Conservation (phyloP, 1,140 invertebrate species). For the Steinernema feltiae region DNA sequence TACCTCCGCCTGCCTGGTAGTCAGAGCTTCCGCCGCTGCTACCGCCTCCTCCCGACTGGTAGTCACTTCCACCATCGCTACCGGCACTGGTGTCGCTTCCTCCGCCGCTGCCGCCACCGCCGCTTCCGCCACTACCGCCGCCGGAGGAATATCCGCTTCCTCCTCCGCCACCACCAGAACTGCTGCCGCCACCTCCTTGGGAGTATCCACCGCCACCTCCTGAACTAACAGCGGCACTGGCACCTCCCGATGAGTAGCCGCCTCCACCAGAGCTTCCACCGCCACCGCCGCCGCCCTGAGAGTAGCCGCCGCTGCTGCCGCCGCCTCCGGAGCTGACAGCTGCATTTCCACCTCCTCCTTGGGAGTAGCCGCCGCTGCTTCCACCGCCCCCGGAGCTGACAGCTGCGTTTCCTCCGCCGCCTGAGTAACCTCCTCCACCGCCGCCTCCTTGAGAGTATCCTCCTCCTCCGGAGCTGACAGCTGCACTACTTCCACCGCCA, state of each 20-base stretch:
- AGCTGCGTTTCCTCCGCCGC: background rate
- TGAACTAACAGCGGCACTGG: background rate
- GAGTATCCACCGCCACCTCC: constrained; percentile 1
- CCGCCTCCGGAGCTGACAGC: background rate
- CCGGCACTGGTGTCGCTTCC: background rate
- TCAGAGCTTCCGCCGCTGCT: background rate
- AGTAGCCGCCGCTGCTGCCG: background rate
- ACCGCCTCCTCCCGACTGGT: background rate
- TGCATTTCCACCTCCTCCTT: background rate
- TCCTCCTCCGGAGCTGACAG: background rate
- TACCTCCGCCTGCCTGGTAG: background rate
- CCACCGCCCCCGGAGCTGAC: background rate
- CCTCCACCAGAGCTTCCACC: background rate
- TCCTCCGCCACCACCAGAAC: background rate
- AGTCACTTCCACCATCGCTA: background rate
- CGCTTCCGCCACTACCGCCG: background rate
- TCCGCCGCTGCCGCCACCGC: background rate
- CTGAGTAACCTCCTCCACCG: background rate
- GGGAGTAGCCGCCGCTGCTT: background rate
- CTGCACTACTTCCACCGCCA: background rate
- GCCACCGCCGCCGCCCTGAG: background rate
- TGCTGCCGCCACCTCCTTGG: background rate
- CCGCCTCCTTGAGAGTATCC: constrained; percentile 1
- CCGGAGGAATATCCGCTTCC: background rate
- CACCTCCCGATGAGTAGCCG: background rate